Evolutionary conservation across 2,113 vertebrate species (phyloP), one percentile per base, ranked within the genome.

Genomic region (Equus quagga): DNA sequence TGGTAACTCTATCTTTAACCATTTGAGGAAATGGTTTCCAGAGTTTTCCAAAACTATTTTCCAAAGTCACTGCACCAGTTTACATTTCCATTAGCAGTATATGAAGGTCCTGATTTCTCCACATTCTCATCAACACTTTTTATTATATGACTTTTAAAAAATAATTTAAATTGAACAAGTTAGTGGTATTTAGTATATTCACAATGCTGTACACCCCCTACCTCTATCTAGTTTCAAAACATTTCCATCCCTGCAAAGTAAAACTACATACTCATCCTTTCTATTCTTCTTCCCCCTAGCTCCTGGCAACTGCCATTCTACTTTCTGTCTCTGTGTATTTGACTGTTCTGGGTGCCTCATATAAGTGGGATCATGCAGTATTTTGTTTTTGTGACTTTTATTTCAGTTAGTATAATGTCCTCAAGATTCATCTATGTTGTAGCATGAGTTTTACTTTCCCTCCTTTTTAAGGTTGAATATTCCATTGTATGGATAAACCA

Each of bases 141-240:
- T n/a, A 23, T 26, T 56, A 76, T 24, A 75, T 72, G 41, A 91
- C 33, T 85, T 46, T 83, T 93, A 15, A 21, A 78, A 76, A 81
- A 78, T 96, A 82, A 88, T 64, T 92, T 84, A 69, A 54, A 54
- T 26, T 86, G 18, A 81, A 82, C 33, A 72, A 18, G 54, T 89
- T 3, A 64, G 19, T 69, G n/a, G 8, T 17, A 36, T 75, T 82
- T 54, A 54, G 51, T 54, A 54, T 54, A 54, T 54, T 54, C 70
- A 54, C 46, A 64, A 0, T 90, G 19, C n/a, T 79, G 6, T 44
- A 84, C 17, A 73, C 8, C 41, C 28, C 58, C 1, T 11, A 56
- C 46, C 56, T 79, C 23, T 51, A 6, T 88, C 19, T 62, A 33
- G 18, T 60, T 67, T 26, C 31, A 73, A 31, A 90, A 80, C 24